Evolutionary conservation across 2,113 vertebrate genomes (phyloP), one percentile per base, ranked within the genome.

Genomic region (Tautogolabrus adspersus): DNA sequence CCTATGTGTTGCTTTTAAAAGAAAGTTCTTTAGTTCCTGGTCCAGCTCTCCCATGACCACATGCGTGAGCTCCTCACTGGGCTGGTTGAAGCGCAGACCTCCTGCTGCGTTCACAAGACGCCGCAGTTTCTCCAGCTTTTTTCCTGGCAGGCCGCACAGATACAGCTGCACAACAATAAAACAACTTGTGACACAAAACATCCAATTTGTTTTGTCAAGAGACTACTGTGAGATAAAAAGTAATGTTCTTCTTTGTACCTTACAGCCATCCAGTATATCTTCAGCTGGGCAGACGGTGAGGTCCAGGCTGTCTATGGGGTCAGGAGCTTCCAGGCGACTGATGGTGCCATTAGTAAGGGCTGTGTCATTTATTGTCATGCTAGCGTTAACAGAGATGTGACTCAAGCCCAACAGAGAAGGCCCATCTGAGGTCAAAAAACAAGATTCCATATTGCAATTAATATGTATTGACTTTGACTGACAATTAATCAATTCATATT

Each of bases 211-310:
- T 40, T 40, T 6, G 7, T 10, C 40, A 42, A 42, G 40, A 42
- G 40, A 42, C 40, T 10, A 10, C 11, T 42, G 40, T 10, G 40
- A 42, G 40, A 42, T 10, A 0, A 59, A 54, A 44, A 30, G n/a
- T 16, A 60, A 11, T 21, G 12, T 51, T 65, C 26, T 65, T 21
- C 13, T 15, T 15, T 95, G 40, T 92, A 98, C 98, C 85, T 97
- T 96, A 88, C 96, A 99, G 11, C 98, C 98, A 85, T 99, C 98
- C 80, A 99, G 88, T 70, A 99, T 81, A 84, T 99, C 97, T 67
- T 99, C 97, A 66, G 94, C 88, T 16, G 89, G 94, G 86, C 96
- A 96, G 73, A 93, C 82, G 63, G 95, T 96, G 58, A 96, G 55
- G 81, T 99, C 96, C 85, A 99, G 89, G 56, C 89, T 92, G 52